Conservation (phyloP, 2,888 invertebrate species). For the Agelastica alni region DNA sequence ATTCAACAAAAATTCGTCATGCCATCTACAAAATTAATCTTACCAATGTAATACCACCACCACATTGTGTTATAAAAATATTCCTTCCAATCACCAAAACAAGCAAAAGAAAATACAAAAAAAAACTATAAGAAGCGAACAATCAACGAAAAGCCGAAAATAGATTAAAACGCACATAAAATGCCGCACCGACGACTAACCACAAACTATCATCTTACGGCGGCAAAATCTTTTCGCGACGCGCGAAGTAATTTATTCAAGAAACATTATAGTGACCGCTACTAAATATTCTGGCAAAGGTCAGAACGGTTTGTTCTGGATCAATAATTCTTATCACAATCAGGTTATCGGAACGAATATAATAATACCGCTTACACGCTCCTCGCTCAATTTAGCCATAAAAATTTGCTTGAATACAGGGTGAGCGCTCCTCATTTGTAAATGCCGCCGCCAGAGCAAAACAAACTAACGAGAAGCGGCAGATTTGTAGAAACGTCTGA, state of each 20-base stretch:
- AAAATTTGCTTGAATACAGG: background rate
- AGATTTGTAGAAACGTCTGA: too few relatives aligned
- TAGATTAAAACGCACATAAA: slow-evolving; percentile 2
- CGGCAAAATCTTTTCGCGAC: slow-evolving; percentile 25
- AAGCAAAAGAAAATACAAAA: slow-evolving; percentile 33
- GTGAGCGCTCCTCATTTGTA: too few relatives aligned
- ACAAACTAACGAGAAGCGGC: too few relatives aligned
- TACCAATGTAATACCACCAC: slow-evolving; percentile 52
- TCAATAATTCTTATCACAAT: slow-evolving; percentile 31
- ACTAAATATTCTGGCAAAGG: slow-evolving; percentile 33
- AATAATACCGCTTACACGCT: background rate
- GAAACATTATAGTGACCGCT: slow-evolving; percentile 35
- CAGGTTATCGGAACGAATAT: slow-evolving; percentile 13
- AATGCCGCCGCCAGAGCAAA: too few relatives aligned
- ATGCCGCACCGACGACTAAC: slow-evolving; percentile 8
- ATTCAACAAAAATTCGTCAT: slow-evolving; percentile 12
- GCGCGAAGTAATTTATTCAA: slow-evolving; percentile 32
- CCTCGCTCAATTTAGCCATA: background rate
- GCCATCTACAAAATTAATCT: slow-evolving; percentile 35
- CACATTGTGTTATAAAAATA: slow-evolving; percentile 38
- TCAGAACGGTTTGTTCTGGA: slow-evolving; percentile 32
- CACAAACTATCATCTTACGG: slow-evolving; percentile 25
- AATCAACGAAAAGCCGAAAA: slow-evolving; percentile 17
- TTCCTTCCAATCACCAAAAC: slow-evolving; percentile 32
- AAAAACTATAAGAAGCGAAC: slow-evolving; percentile 20